A percentile compares a stretch with the other conserved stretches of the same genome.
Conservation (phyloP, 2,797 vertebrate genomes). For the Gouania willdenowi region DNA sequence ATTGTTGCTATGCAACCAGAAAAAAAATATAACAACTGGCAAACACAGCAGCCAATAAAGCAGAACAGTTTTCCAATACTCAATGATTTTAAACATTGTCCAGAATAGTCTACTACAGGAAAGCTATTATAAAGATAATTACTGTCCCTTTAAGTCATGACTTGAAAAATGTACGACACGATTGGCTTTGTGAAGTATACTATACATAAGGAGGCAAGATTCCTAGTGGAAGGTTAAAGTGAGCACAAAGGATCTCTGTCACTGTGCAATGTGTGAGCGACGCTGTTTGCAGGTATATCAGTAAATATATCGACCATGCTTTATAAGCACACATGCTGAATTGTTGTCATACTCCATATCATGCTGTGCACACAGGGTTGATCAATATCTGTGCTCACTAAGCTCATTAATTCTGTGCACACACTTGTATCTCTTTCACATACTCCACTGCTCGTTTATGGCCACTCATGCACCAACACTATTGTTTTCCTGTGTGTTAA, state of each 20-base stretch:
- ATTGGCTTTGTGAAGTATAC: conserved; percentile 6
- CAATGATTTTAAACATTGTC: no score
- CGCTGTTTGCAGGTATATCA: conserved; percentile 30
- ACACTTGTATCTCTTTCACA: neutral
- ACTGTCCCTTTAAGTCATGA: conserved; percentile 4
- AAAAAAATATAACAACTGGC: conserved; percentile 9
- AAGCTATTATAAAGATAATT: no score
- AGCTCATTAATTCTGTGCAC: neutral
- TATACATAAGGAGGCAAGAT: conserved; percentile 11
- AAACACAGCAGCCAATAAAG: neutral
- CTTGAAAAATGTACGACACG: conserved; percentile 15
- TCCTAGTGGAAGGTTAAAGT: conserved; percentile 22
- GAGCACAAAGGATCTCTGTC: conserved; percentile 38
- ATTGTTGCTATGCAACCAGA: conserved; percentile 33
- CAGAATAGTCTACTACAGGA: no score
- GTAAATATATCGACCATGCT: conserved; percentile 18
- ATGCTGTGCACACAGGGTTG: neutral
- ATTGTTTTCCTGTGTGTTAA: conserved; percentile 4
- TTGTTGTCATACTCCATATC: conserved; percentile 8
- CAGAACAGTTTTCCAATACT: neutral
- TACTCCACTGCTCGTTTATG: conserved; percentile 11
- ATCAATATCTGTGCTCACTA: conserved; percentile 16
- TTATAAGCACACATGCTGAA: conserved; percentile 17
- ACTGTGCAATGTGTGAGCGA: conserved; percentile 17
- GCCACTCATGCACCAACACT: neutral